Evolutionary conservation across 37 sponge, comb jelly and placozoan genomes (phyloP).

Genomic region (Halichondria panicea): DNA sequence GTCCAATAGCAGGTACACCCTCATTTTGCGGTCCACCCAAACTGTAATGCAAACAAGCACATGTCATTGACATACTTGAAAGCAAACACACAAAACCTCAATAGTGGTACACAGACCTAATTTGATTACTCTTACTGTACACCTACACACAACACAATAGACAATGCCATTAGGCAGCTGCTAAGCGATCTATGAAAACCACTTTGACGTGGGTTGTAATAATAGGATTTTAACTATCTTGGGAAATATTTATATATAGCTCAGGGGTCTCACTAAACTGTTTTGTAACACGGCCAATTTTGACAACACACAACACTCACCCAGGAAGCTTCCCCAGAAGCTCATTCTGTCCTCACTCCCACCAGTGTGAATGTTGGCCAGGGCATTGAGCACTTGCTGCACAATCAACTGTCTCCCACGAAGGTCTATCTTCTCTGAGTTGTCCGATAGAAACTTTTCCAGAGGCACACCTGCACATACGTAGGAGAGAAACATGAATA

Average conservation of each 20-base stretch:
- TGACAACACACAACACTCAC: conserved; percentile 8
- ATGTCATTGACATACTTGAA: too few species aligned
- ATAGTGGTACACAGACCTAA: too few species aligned
- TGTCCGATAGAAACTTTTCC: conserved; percentile 12
- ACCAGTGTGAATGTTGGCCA: conserved; percentile 25
- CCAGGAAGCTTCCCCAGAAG: conserved; percentile 50
- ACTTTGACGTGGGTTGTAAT: too few species aligned
- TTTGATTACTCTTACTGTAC: too few species aligned
- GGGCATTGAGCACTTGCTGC: conserved; percentile 53
- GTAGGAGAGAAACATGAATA: not conserved
- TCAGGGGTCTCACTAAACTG: too few species aligned
- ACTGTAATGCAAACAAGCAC: not conserved
- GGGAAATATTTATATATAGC: too few species aligned
- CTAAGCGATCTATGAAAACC: too few species aligned
- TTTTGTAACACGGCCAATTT: too few species aligned
- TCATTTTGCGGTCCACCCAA: conserved; percentile 25
- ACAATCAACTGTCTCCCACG: conserved; percentile 29
- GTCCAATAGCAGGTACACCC: conserved; percentile 38
- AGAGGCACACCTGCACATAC: conserved; percentile 18
- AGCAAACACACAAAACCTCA: too few species aligned
- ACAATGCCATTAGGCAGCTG: too few species aligned
- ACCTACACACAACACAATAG: too few species aligned
- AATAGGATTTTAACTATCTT: too few species aligned
- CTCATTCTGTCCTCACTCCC: conserved; percentile 3
- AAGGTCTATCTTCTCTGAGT: conserved; percentile 10